Evolutionary conservation across 2,797 vertebrate genomes (phyloP).

Genomic region (Melanogrammus aeglefinus): DNA sequence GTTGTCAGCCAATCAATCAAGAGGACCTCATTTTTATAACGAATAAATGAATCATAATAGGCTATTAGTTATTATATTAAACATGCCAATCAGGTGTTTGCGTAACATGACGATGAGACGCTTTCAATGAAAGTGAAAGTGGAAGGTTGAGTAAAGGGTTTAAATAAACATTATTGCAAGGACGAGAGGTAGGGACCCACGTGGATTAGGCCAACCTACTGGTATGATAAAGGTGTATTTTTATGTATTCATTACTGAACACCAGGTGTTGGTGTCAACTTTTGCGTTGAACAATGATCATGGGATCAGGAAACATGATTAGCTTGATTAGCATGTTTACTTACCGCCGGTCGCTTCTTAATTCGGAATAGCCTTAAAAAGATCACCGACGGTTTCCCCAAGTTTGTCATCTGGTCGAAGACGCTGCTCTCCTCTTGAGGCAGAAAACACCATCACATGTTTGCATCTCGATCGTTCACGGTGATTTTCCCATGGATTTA

Average conservation of each 20-base stretch:
- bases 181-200: neutral
- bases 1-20: neutral
- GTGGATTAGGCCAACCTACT: neutral
- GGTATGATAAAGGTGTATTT: neutral
- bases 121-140: neutral
- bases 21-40: neutral
- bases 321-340: neutral
- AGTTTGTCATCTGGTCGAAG: neutral
- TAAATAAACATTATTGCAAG: neutral
- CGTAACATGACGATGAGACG: too few relatives aligned
- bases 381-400: neutral
- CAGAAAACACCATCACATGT: neutral
- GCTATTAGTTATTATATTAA: neutral
- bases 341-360: neutral
- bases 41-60: too few relatives aligned
- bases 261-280: too few relatives aligned
- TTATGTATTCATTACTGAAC: neutral
- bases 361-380: too few relatives aligned
- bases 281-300: too few relatives aligned
- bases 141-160: neutral
- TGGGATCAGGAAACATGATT: neutral
- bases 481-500: too few relatives aligned
- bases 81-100: neutral
- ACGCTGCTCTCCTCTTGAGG: neutral
- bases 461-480: neutral